Base-by-base conservation (phyloP, 2,888 invertebrate genomes). In the Deilephila elpenor region DNA sequence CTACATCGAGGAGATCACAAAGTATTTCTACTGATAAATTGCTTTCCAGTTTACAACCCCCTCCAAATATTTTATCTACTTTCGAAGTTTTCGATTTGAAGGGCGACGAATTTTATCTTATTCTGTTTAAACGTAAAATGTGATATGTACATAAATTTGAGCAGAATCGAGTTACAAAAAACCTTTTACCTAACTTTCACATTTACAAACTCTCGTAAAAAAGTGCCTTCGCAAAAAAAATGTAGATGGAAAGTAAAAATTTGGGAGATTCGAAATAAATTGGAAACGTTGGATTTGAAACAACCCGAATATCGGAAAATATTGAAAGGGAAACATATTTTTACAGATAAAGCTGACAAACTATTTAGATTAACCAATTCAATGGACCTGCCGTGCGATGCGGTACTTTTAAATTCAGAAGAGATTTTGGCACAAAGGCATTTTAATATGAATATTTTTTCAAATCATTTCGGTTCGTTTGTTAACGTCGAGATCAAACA, bases 131-230 rank as follows among this genome's bases (percentile, higher is more conserved):
- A 67, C 25, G 67, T 44, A 29, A 25, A 51, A 25, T 51, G 6
- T 51, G 25, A 51, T 67, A 67, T 67, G 44, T 44, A 67, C 25
- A 51, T 67, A 67, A 67, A 67, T 67, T 44, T 25, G 17, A 25
- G 17, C 25, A 44, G 44, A 67, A 51, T 67, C 59, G 61, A 71
- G 72, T 73, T 75, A 17, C 32, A 61, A 73, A 56, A 37, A 72
- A 5, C 71, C 59, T 73, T 60, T 34, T 20, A 37, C 29, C 51
- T n/a, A 67, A 75, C 73, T 64, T 72, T 51, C 51, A 71, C 71
- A 25, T 75, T 71, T 74, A 72, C 74, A 74, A 74, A 67, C 44
- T 67, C 67, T 67, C 67, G 51, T 67, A 51, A 67, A 67, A 61
- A 20, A 67, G 67, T 51, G 67, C 51, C 25, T 67, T 67, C 67